Base-by-base conservation (phyloP, 2,113 vertebrate species). In the Mirounga angustirostris region DNA sequence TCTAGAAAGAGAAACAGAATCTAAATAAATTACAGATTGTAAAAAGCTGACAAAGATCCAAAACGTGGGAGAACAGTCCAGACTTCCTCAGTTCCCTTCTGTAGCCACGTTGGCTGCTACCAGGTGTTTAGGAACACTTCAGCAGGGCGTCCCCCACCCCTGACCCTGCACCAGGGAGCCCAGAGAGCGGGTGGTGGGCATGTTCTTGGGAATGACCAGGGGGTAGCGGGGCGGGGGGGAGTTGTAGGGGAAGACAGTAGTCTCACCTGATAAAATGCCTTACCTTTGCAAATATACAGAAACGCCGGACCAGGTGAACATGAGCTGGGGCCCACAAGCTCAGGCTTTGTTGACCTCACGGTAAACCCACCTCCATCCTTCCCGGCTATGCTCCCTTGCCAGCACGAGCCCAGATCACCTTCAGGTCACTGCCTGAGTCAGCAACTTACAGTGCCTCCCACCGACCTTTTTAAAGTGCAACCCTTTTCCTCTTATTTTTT, bases 1-100 rank as follows among this genome's bases (percentile, higher is more conserved):
- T 50, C 61, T 96, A 88, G 69, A 79, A 73, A 21, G 59, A 71
- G 54, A 88, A 93, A 50, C 14, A 54, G 71, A 89, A 93, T 91
- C 15, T 40, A 80, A 95, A 84, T 89, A 33, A 78, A 63, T 30
- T 11, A 69, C 21, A 65, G 59, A 81, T 9, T 13, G 43, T 26
- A 3, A 74, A 86, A 95, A 81, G 30, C 58, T 82, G 58, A 50
- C 40, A 22, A 69, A 86, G 71, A 81, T 26, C 22, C 73, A 43
- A 61, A 76, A 28, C 21, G 21, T 18, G 13, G 43, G 36, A 21
- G 76, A 63, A 76, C 30, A 18, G 43, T n/a, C 33, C 22, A 11
- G 50, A 89, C 15, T 36, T 67, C 46, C 30, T 9, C 21, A 13
- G 4, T 36, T 74, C 67, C 56, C 8, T 54, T 46, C 78, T 9